Conservation (phyloP, 2,113 vertebrate genomes). For the Maccullochella peelii region DNA sequence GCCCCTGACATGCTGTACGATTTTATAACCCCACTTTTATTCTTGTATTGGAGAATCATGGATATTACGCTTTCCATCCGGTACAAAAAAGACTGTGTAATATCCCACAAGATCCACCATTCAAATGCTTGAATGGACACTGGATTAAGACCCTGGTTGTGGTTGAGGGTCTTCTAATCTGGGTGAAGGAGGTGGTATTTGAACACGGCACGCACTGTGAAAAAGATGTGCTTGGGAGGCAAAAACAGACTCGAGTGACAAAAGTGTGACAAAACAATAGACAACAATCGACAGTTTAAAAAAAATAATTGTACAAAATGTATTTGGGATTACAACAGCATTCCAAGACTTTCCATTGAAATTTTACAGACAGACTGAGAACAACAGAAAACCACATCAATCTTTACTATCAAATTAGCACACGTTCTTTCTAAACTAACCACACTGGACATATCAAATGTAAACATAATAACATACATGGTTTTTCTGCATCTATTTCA, state of each 20-base stretch:
- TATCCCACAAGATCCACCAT: neutral
- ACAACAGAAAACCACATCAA: neutral
- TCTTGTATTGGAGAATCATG: neutral
- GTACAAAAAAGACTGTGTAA: neutral
- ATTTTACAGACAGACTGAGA: neutral
- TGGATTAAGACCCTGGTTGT: neutral
- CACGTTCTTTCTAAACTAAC: neutral
- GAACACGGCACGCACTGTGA: neutral
- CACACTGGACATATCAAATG: neutral
- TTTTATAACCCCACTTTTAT: neutral
- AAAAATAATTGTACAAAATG: conserved; percentile 37
- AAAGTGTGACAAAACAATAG: neutral
- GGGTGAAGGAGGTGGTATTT: neutral
- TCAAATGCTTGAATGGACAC: neutral
- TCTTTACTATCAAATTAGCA: neutral
- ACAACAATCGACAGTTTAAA: neutral
- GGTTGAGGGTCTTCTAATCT: neutral
- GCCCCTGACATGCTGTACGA: neutral
- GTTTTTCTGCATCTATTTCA: neutral
- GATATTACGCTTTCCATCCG: neutral
- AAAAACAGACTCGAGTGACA: neutral
- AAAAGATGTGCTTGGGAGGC: neutral
- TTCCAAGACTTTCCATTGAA: neutral
- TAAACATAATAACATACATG: neutral
- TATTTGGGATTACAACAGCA: conserved; percentile 18